These are phyloP conservation scores for Hipparchia sbordonii DNA, from an alignment of 2,888 invertebrate genomes.

Conservation along the genomic window DNA sequence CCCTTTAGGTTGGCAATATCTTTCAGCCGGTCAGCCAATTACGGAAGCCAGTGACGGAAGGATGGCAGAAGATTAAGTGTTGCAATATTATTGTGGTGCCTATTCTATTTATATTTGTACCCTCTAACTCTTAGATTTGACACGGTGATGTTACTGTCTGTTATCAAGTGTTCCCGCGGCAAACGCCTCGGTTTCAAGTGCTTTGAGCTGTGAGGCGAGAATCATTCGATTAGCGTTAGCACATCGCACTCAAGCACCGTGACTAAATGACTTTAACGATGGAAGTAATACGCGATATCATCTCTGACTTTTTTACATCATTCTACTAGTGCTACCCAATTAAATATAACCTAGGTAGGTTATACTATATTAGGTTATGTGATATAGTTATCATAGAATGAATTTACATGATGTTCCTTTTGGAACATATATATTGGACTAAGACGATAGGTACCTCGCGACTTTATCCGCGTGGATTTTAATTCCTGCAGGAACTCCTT, in stretches of 20 bases:
- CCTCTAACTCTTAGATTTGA: background rate
- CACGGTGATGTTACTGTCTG: conserved; percentile 10
- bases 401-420: background rate
- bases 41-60: too few species aligned
- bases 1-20: too few species aligned
- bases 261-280: conserved; percentile 23
- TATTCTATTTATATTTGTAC: background rate
- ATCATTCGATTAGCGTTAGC: conserved; percentile 62
- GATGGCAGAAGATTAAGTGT: too few species aligned
- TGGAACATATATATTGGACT: too few species aligned
- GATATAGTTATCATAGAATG: background rate
- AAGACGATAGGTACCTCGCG: too few species aligned
- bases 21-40: too few species aligned
- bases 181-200: conserved; percentile 53
- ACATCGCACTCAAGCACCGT: conserved; percentile 43
- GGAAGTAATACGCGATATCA: background rate
- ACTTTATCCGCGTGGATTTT: too few species aligned
- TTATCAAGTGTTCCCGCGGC: conserved; percentile 27
- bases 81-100: background rate
- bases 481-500: too few species aligned
- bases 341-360: background rate
- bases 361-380: too few species aligned
- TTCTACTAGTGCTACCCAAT: background rate
- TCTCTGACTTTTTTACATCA: background rate
- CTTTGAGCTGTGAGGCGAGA: conserved; percentile 54